phyloP scores from a whole-genome alignment of 2,113 vertebrate species.

The Leucopsar rothschildi region DNA sequence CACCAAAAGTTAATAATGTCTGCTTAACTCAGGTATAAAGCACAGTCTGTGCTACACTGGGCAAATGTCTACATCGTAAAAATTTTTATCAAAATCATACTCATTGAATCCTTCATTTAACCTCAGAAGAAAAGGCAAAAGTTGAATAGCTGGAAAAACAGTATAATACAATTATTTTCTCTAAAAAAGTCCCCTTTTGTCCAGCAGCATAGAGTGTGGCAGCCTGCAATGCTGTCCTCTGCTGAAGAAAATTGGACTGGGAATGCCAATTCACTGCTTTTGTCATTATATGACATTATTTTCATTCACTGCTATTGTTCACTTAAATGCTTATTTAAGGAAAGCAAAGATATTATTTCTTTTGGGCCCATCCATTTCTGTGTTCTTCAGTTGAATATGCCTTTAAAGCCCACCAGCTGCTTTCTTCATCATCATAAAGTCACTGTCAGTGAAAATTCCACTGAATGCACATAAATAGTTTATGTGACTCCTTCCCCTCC shows the following conservation, averaged over 20 bases:
- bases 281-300: background rate
- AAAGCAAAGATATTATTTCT: background rate
- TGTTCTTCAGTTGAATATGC: background rate
- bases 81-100: background rate
- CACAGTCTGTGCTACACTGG: background rate
- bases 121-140: background rate
- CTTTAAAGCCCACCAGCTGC: background rate
- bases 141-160: background rate
- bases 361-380: background rate
- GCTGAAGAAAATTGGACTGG: background rate
- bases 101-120: background rate
- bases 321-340: background rate
- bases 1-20: background rate
- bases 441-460: background rate
- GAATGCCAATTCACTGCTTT: background rate
- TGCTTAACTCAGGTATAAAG: background rate
- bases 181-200: background rate
- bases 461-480: background rate
- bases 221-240: background rate
- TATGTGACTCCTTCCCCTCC: background rate
- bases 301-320: background rate
- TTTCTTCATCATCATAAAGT: background rate
- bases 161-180: background rate
- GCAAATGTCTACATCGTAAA: background rate
- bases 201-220: background rate